phyloP scores from a whole-genome alignment of 2,113 vertebrate species.

The Nannospalax galili region DNA sequence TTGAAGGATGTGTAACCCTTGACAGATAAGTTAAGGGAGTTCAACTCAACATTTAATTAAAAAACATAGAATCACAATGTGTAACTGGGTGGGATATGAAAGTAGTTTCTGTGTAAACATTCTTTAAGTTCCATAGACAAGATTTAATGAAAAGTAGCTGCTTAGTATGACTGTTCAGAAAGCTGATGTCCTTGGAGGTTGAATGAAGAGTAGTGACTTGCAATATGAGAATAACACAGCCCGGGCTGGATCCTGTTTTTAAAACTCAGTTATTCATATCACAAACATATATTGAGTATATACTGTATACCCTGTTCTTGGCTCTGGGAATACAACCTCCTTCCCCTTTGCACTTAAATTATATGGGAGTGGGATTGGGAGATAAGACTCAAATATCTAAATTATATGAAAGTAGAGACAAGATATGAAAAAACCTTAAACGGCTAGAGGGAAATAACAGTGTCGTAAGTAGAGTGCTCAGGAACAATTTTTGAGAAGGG shows the following conservation, averaged over 20 bases:
- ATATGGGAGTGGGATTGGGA: background rate
- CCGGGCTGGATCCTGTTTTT: background rate
- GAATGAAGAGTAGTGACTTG: conserved; percentile 54
- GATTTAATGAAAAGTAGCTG: conserved; percentile 50
- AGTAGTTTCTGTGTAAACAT: conserved; percentile 46
- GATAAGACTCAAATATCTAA: background rate
- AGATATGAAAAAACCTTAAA: conserved; percentile 8
- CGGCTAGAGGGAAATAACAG: background rate
- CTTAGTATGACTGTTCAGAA: conserved; percentile 38
- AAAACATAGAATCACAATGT: conserved; percentile 45
- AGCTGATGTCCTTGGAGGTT: background rate
- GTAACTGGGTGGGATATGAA: conserved; percentile 51
- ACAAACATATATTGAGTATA: conserved; percentile 18
- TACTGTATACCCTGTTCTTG: background rate
- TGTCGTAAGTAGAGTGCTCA: background rate
- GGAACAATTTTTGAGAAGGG: background rate
- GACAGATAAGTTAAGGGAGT: conserved; percentile 43
- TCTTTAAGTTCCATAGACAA: conserved; percentile 51
- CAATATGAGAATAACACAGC: background rate
- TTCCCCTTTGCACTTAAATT: conserved; percentile 13
- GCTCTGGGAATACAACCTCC: background rate
- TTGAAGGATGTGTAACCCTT: conserved; percentile 7
- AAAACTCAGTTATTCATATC: conserved; percentile 31
- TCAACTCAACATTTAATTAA: conserved; percentile 67
- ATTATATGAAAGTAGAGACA: conserved; percentile 6